A percentile compares a stretch with the other conserved stretches of the same genome.
phyloP scores from a whole-genome alignment of 2,113 vertebrate genomes.

The Cricetomys ansorgei region DNA sequence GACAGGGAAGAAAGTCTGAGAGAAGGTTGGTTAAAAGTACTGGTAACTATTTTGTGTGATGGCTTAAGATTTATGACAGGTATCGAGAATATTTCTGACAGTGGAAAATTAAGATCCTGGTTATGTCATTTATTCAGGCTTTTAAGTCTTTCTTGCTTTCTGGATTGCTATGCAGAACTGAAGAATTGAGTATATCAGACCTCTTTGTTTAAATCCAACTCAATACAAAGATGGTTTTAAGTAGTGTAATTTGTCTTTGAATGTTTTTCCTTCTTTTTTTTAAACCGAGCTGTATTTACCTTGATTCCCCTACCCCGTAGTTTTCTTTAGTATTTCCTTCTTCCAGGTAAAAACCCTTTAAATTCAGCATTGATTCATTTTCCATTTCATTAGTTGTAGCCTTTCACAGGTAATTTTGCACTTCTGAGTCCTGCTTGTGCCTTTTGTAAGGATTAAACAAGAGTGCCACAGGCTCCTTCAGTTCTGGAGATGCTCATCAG shows the following conservation, averaged over 20 bases:
- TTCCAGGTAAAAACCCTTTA: not conserved
- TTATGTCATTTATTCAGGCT: not conserved
- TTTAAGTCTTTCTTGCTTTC: not conserved
- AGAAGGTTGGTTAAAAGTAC: slow-evolving; percentile 90
- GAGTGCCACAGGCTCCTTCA: too few relatives aligned
- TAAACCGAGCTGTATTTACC: not conserved
- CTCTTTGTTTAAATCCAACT: slow-evolving; percentile 7
- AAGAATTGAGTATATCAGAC: not conserved
- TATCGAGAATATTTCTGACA: slow-evolving; percentile 13
- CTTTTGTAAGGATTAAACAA: not conserved
- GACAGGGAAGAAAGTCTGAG: slow-evolving; percentile 94
- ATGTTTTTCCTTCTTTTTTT: not conserved
- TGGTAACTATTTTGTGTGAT: not conserved
- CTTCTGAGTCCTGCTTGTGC: not conserved
- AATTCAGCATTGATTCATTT: not conserved
- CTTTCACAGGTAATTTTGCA: slow-evolving; percentile 14
- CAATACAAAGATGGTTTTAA: not conserved
- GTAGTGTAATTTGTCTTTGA: not conserved
- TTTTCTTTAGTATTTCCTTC: not conserved
- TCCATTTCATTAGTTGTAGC: not conserved
- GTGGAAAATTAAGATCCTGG: slow-evolving; percentile 4
- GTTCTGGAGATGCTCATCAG: not conserved
- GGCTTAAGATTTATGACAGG: not conserved
- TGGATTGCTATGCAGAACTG: not conserved
- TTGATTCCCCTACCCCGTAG: not conserved